Percentiles rank a stretch among this genome's conserved stretches.
phyloP scores from a whole-genome alignment of 2,888 invertebrate species.

The Steinernema carpocapsae region DNA sequence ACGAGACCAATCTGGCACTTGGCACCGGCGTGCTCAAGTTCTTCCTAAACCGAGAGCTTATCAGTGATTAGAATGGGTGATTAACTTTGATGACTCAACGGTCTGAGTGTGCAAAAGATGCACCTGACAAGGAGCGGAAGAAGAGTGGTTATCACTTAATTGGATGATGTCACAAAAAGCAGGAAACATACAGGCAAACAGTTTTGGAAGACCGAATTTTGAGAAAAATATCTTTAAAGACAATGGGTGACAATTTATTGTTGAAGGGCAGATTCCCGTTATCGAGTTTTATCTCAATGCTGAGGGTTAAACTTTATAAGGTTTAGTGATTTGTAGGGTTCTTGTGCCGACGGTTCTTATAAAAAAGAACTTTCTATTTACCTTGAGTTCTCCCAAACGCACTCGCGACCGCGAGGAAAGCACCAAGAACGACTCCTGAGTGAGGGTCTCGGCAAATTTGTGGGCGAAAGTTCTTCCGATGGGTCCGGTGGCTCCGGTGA shows the following conservation, averaged over 20 bases:
- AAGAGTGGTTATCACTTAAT: constrained; percentile 1
- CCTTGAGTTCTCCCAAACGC: constrained; percentile 21
- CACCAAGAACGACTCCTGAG: constrained; percentile 5
- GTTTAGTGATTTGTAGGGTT: no score
- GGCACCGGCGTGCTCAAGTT: constrained; percentile 14
- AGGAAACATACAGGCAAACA: no score
- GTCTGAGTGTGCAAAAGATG: neutral
- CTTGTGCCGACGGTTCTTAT: no score
- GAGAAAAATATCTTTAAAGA: no score
- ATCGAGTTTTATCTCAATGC: no score
- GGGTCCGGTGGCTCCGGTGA: constrained; percentile 21
- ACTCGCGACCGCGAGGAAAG: constrained; percentile 4
- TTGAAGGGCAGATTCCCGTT: no score
- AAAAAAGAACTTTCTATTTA: neutral
- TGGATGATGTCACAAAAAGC: constrained; percentile 28
- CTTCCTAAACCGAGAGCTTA: constrained; percentile 17
- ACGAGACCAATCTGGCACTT: constrained; percentile 23
- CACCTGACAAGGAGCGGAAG: no score
- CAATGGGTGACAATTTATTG: no score
- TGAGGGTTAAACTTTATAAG: no score
- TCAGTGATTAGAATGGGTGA: neutral
- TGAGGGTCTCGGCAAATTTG: constrained; percentile 10
- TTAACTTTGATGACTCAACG: neutral
- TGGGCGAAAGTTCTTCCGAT: constrained; percentile 13
- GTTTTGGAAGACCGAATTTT: no score